Percentiles rank a stretch among this genome's conserved stretches.
Evolutionary conservation across 2,797 vertebrate species (phyloP).

Genomic region (Antennarius maculatus): DNA sequence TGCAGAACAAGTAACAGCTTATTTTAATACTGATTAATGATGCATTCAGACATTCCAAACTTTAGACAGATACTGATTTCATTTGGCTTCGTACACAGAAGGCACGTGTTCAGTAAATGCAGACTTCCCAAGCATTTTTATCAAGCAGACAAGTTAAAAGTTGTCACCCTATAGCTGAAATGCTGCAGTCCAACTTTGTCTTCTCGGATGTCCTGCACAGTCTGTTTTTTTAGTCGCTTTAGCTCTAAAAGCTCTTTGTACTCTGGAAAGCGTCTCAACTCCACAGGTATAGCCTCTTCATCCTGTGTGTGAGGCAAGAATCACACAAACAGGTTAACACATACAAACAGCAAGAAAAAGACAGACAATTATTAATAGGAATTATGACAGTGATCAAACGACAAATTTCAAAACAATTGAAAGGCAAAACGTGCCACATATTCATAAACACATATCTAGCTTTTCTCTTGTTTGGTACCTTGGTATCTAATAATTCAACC

Average conservation of each 20-base stretch:
- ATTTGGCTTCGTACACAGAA: neutral
- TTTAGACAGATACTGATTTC: neutral
- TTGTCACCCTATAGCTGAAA: slow-evolving; percentile 90
- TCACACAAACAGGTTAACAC: slow-evolving; percentile 15
- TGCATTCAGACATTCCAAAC: no score
- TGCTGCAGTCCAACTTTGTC: slow-evolving; percentile 89
- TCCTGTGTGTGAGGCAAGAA: slow-evolving; percentile 79
- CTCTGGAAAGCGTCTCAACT: slow-evolving; percentile 88
- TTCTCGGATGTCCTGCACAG: slow-evolving; percentile 91
- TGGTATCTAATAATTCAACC: no score
- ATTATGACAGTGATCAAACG: neutral
- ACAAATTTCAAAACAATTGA: slow-evolving; percentile 25
- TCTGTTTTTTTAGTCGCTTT: slow-evolving; percentile 94
- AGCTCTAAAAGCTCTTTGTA: slow-evolving; percentile 96
- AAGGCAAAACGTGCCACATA: slow-evolving; percentile 2
- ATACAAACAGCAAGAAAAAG: slow-evolving; percentile 6
- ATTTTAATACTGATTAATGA: no score
- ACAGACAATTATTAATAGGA: neutral
- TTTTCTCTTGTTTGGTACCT: slow-evolving; percentile 2
- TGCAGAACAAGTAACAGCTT: neutral
- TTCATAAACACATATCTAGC: slow-evolving; percentile 1
- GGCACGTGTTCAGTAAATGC: no score
- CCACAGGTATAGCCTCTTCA: slow-evolving; percentile 90
- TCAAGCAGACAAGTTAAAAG: neutral
- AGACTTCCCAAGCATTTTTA: no score